Percentiles rank a stretch among this genome's conserved stretches.
phyloP scores from a whole-genome alignment of 2,113 vertebrate species.

The Tenebrosternarchus preto region DNA sequence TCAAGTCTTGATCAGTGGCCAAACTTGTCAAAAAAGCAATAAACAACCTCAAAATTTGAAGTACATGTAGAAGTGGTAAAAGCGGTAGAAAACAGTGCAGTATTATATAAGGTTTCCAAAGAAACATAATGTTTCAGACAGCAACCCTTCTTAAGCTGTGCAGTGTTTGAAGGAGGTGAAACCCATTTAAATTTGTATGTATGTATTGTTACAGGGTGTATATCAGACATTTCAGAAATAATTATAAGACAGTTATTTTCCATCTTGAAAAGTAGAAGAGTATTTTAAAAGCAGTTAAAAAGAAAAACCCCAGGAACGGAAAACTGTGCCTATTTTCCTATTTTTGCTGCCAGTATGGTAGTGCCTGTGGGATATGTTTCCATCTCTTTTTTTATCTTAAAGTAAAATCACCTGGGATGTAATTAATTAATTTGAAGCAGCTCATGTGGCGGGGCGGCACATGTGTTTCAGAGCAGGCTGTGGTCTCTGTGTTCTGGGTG shows the following conservation, averaged over 20 bases:
- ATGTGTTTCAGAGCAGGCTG: constrained; percentile 70
- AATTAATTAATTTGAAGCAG: constrained; percentile 80
- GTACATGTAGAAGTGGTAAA: too few species aligned
- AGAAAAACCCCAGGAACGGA: constrained; percentile 38
- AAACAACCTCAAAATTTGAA: too few species aligned
- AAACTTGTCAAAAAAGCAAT: too few species aligned
- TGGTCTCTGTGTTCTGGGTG: constrained; percentile 76
- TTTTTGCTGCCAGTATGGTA: constrained; percentile 68
- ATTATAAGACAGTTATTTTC: constrained; percentile 36
- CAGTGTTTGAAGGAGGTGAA: too few species aligned
- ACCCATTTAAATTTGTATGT: background rate
- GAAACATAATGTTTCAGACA: too few species aligned
- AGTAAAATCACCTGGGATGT: constrained; percentile 76
- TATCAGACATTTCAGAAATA: background rate
- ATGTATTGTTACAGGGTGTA: background rate
- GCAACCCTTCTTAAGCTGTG: too few species aligned
- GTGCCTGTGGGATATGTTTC: constrained; percentile 64
- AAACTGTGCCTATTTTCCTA: constrained; percentile 45
- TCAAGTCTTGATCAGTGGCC: too few species aligned
- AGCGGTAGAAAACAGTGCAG: too few species aligned
- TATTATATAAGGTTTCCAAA: too few species aligned
- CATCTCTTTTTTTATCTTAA: constrained; percentile 68
- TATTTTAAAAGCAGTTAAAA: constrained; percentile 57
- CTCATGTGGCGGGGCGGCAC: constrained; percentile 55
- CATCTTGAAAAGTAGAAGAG: constrained; percentile 25